A percentile compares a stretch with the other conserved stretches of the same genome.
phyloP scores from a whole-genome alignment of 2,888 invertebrate species.

The Hypena proboscidalis region DNA sequence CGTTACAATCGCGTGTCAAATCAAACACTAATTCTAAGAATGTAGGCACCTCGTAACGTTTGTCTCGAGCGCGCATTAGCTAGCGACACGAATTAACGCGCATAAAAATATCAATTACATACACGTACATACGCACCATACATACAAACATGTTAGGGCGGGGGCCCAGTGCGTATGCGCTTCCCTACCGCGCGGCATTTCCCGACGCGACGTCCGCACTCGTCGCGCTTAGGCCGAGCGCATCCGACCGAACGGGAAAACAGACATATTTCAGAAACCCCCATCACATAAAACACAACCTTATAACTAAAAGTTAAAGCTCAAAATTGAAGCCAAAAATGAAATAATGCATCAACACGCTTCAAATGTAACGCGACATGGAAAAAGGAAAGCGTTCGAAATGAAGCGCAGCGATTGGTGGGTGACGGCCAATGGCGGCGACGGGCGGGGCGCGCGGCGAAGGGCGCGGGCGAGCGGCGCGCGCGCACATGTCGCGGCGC shows the following conservation, averaged over 20 bases:
- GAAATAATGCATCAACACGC: constrained; percentile 74
- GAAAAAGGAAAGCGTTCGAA: constrained; percentile 81
- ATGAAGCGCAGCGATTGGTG: constrained; percentile 82
- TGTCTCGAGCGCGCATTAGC: constrained; percentile 33
- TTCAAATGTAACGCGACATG: constrained; percentile 82
- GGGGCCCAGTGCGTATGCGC: constrained; percentile 11
- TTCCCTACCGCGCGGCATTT: constrained; percentile 53
- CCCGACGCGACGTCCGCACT: constrained; percentile 69
- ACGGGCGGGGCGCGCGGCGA: constrained; percentile 49
- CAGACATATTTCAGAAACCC: constrained; percentile 62
- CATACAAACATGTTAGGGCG: too few species aligned
- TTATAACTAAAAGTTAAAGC: constrained; percentile 31
- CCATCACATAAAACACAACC: constrained; percentile 22
- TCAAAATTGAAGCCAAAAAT: constrained; percentile 31
- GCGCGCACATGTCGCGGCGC: constrained; percentile 53
- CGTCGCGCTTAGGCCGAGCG: constrained; percentile 77
- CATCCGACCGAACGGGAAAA: constrained; percentile 80
- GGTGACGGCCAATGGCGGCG: constrained; percentile 74
- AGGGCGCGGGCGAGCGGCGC: constrained; percentile 37
- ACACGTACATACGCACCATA: constrained; percentile 24
- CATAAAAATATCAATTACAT: constrained; percentile 76
- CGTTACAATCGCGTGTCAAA: constrained; percentile 9
- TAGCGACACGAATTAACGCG: constrained; percentile 61
- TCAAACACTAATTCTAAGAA: constrained; percentile 8
- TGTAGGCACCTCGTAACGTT: constrained; percentile 25